phyloP scores from a whole-genome alignment of 2,888 invertebrate genomes.

The Salpingus planirostris region DNA sequence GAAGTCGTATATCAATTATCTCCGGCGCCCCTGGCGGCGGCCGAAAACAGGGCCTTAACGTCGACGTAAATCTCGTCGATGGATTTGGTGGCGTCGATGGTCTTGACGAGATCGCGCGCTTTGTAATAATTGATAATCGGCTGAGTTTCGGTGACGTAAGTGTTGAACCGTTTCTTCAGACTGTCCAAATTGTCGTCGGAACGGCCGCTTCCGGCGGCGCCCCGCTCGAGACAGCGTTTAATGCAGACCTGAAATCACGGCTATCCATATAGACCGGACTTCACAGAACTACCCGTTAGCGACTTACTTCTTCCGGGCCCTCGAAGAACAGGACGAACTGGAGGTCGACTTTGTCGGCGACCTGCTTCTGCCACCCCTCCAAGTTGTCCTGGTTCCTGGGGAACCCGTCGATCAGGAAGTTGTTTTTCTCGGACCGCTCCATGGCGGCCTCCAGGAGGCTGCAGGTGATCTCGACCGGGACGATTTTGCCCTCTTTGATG shows the following conservation, averaged over 20 bases:
- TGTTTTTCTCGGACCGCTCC: conserved; percentile 53
- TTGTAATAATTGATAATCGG: conserved; percentile 85
- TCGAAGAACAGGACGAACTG: conserved; percentile 89
- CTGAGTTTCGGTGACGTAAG: conserved; percentile 76
- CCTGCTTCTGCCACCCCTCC: conserved; percentile 82
- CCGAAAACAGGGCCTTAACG: too few species aligned
- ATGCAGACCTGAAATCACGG: conserved; percentile 54
- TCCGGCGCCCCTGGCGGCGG: too few species aligned
- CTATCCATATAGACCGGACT: not conserved
- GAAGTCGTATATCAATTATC: too few species aligned
- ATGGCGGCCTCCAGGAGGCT: conserved; percentile 82
- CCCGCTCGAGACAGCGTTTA: conserved; percentile 76
- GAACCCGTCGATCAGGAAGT: conserved; percentile 96
- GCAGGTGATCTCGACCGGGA: conserved; percentile 98
- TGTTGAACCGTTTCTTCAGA: conserved; percentile 77
- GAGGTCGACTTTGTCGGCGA: conserved; percentile 75
- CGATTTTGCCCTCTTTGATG: conserved; percentile 74
- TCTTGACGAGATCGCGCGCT: conserved; percentile 57
- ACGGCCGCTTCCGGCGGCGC: conserved; percentile 83
- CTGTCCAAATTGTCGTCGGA: conserved; percentile 90
- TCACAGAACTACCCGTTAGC: not conserved
- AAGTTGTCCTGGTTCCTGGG: conserved; percentile 95
- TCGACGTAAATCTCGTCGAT: conserved; percentile 53
- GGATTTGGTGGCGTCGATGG: conserved; percentile 61
- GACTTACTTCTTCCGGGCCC: conserved; percentile 60